Percentiles rank a stretch among this genome's conserved stretches.
phyloP scores from a whole-genome alignment of 2,888 invertebrate genomes.

The Drosophila anceps region DNA sequence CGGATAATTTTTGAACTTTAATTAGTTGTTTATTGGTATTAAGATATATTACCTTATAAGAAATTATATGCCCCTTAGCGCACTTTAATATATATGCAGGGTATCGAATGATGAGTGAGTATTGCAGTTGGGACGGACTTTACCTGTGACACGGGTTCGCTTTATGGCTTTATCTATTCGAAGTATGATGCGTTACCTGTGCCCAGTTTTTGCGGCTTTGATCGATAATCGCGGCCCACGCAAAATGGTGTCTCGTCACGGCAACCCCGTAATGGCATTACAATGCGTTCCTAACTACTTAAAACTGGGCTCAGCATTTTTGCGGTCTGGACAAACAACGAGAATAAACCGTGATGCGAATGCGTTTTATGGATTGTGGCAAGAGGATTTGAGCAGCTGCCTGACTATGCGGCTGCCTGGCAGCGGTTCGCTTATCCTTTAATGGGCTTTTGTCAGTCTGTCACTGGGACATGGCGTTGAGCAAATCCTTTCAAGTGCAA shows the following conservation, averaged over 20 bases:
- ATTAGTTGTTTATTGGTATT: not conserved
- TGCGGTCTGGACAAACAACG: constrained; percentile 61
- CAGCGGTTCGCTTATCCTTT: constrained; percentile 67
- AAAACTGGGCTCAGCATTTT: constrained; percentile 42
- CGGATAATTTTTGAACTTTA: not conserved
- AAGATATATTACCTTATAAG: not conserved
- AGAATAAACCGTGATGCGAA: constrained; percentile 47
- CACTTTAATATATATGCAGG: not conserved
- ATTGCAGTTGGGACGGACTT: constrained; percentile 58
- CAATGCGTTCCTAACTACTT: constrained; percentile 48
- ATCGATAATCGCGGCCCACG: constrained; percentile 82
- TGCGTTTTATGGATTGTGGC: constrained; percentile 37
- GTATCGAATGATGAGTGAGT: constrained; percentile 30
- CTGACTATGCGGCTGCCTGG: constrained; percentile 16
- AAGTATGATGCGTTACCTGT: constrained; percentile 60
- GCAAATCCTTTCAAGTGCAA: constrained; percentile 81
- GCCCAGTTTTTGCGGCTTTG: constrained; percentile 73
- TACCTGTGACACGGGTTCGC: constrained; percentile 54
- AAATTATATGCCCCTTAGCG: not conserved
- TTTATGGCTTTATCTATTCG: constrained; percentile 35
- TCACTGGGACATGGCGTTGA: constrained; percentile 42
- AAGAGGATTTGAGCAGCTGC: constrained; percentile 47
- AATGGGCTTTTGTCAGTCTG: constrained; percentile 79
- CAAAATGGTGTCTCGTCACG: constrained; percentile 75
- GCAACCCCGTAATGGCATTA: constrained; percentile 74